Evolutionary conservation across 2,888 invertebrate species (phyloP).

Genomic region (Selenia dentaria): DNA sequence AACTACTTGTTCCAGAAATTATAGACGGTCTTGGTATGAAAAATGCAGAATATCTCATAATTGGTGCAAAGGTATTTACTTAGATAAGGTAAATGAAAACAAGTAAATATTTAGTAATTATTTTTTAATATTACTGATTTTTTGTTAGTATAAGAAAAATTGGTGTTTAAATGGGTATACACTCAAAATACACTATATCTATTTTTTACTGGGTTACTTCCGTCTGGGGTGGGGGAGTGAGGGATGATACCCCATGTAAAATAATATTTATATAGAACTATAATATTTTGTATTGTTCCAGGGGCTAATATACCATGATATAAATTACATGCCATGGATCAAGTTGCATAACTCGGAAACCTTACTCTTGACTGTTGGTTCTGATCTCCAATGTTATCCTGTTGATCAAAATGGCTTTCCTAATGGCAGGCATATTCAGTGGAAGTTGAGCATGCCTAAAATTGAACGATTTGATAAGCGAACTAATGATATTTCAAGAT

Average conservation of each 20-base stretch:
- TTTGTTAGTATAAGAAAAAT: not conserved
- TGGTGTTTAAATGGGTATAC: too few species aligned
- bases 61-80: conserved; percentile 67
- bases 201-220: too few species aligned
- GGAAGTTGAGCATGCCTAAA: conserved; percentile 64
- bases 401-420: conserved; percentile 51
- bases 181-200: too few species aligned
- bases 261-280: too few species aligned
- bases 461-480: conserved; percentile 60
- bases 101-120: not conserved
- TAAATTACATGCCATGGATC: conserved; percentile 75
- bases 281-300: too few species aligned
- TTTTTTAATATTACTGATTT: not conserved
- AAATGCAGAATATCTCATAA: conserved; percentile 64
- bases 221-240: not conserved
- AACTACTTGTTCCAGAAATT: conserved; percentile 31
- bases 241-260: not conserved
- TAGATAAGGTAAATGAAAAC: conserved; percentile 36
- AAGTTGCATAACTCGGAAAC: conserved; percentile 52
- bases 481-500: conserved; percentile 76
- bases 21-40: conserved; percentile 51
- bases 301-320: conserved; percentile 55
- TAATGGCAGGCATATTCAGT: conserved; percentile 41
- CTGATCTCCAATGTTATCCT: conserved; percentile 56
- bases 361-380: conserved; percentile 59